Evolutionary conservation across 2,797 vertebrate genomes (phyloP).

Genomic region (Kryptopterus vitreolus): DNA sequence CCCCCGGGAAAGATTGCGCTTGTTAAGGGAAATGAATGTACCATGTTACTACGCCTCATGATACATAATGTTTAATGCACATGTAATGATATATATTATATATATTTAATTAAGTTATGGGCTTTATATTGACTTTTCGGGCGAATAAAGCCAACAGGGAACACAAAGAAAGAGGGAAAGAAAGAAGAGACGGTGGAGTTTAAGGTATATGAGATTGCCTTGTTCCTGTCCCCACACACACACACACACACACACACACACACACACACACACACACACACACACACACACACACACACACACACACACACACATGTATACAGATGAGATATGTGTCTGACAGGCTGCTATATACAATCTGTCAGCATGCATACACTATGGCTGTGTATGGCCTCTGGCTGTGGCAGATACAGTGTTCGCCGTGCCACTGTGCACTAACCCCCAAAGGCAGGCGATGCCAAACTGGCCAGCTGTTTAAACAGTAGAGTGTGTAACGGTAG

Average conservation of each 20-base stretch:
- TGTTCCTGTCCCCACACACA: not conserved
- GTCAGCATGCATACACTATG: conserved; percentile 28
- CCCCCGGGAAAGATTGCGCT: not conserved
- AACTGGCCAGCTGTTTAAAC: conserved; percentile 73
- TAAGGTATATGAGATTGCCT: not conserved
- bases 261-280: too few species aligned
- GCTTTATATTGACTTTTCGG: not conserved
- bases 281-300: not conserved
- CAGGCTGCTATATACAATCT: conserved; percentile 26
- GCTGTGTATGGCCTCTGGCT: conserved; percentile 15
- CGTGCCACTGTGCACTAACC: conserved; percentile 53
- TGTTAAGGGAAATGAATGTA: not conserved
- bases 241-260: conserved; percentile 18
- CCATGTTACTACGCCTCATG: not conserved
- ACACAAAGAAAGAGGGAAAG: not conserved
- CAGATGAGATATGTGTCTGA: conserved; percentile 18
- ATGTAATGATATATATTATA: not conserved
- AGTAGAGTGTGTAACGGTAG: conserved; percentile 60
- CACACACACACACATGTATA: not conserved
- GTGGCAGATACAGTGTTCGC: conserved; percentile 13
- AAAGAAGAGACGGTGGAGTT: not conserved
- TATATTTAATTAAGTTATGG: not conserved
- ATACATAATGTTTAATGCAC: not conserved
- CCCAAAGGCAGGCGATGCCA: conserved; percentile 62
- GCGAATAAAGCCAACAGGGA: not conserved